Evolutionary conservation across 2,888 invertebrate genomes (phyloP), one percentile per base, ranked within the genome.

Genomic region (Limnephilus rhombicus): DNA sequence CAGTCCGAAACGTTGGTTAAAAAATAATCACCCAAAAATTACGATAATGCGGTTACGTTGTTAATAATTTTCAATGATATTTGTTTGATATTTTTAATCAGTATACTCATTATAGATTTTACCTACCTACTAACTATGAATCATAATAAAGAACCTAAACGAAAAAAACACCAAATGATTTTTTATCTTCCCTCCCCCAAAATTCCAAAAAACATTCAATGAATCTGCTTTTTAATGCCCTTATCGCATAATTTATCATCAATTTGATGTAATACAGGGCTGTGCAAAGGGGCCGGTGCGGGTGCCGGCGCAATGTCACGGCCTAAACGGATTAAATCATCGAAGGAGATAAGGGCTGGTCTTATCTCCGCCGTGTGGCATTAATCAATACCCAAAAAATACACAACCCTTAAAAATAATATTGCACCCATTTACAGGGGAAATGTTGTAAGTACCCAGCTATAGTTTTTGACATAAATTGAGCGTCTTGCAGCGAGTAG

Each of bases 241-340:
- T 91, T 92, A 93, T 93, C 91, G 80, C 49, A 80, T 85, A 92
- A 93, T 93, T 93, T 93, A 93, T 93, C 93, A 90, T 86, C 89
- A 92, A 92, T 92, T 90, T 45, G 88, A 87, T 90, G 91, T 92
- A 91, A 82, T 89, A 80, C 81, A 82, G 80, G 53, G 41, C 18
- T 29, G 80, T n/a, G 80, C 68, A 82, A 85, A 41, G 34, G 85
- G 88, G 31, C 41, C 37, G 34, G 85, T 83, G 31, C 41, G 37
- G 34, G 85, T 83, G 31, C 41, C 37, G 89, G 91, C 89, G 91
- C 90, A 89, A 92, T 92, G 92, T 92, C 92, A 93, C 91, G 88
- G 86, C 91, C 91, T 92, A 92, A 93, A 92, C 89, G 92, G 93
- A 93, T 93, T 93, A 93, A 92, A 92, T 91, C 85, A 92, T 93